Conservation (phyloP, 92 coral and sea anemone genomes). For the Isaurus tuberculatus region DNA sequence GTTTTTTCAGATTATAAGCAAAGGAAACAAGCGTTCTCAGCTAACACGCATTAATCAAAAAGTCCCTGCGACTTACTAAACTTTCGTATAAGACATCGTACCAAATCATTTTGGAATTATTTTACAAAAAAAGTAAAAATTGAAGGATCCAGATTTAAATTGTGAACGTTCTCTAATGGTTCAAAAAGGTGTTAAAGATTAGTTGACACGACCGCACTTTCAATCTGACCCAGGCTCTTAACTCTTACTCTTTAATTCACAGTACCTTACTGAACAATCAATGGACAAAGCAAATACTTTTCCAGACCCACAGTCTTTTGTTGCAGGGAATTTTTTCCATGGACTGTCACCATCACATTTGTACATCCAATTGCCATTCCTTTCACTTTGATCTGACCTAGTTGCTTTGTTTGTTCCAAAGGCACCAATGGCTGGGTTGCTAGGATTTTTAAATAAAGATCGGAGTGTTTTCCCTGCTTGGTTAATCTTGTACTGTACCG, state of each 20-base stretch:
- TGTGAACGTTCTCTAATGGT: too few relatives aligned
- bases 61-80: too few relatives aligned
- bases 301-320: slow-evolving; percentile 11
- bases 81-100: too few relatives aligned
- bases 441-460: not conserved
- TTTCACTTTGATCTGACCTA: not conserved
- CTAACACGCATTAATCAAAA: too few relatives aligned
- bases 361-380: not conserved
- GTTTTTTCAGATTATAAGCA: too few relatives aligned
- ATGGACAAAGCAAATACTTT: slow-evolving; percentile 16
- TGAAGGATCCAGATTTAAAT: too few relatives aligned
- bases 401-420: not conserved
- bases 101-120: too few relatives aligned
- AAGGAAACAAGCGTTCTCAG: too few relatives aligned
- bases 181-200: too few relatives aligned
- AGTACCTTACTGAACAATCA: slow-evolving; percentile 17
- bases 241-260: not conserved
- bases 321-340: slow-evolving; percentile 3
- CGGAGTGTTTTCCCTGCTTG: not conserved
- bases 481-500: not conserved
- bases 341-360: not conserved
- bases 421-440: not conserved
- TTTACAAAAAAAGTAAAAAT: too few relatives aligned
- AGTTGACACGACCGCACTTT: too few relatives aligned
- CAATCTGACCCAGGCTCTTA: too few relatives aligned